A percentile compares a stretch with the other conserved stretches of the same genome.
These are phyloP conservation scores for Tetragonula carbonaria DNA, from an alignment of 2,888 invertebrate species.

Conservation along the genomic window DNA sequence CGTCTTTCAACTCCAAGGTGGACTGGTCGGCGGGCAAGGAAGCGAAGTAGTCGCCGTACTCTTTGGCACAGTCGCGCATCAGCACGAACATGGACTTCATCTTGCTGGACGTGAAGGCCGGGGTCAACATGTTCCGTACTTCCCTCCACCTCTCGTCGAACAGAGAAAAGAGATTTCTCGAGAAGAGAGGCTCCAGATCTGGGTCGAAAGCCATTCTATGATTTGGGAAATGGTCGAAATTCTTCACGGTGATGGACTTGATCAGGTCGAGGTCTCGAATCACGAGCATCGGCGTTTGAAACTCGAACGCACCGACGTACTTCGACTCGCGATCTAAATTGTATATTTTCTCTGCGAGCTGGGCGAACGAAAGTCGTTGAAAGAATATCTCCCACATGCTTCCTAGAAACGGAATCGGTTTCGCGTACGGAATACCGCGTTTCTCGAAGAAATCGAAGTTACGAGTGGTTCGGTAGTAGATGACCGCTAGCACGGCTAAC, in stretches of 20 bases:
- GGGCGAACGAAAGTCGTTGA: constrained; percentile 67
- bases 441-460: background rate
- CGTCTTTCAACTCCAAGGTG: constrained; percentile 77
- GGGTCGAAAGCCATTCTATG: constrained; percentile 68
- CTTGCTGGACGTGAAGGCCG: constrained; percentile 86
- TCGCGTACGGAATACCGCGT: constrained; percentile 42
- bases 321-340: constrained; percentile 59
- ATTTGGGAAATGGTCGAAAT: constrained; percentile 64
- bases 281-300: constrained; percentile 68
- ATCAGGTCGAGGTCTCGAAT: constrained; percentile 68
- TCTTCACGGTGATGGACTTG: too few species aligned
- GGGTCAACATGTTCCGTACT: constrained; percentile 85
- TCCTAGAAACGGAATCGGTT: constrained; percentile 70
- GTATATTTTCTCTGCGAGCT: constrained; percentile 24
- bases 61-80: constrained; percentile 66
- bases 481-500: background rate
- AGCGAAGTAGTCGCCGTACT: constrained; percentile 56
- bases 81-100: constrained; percentile 84
- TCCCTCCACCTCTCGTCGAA: constrained; percentile 85
- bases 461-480: background rate
- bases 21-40: constrained; percentile 28
- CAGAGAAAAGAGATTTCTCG: constrained; percentile 68
- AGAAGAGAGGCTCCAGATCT: constrained; percentile 63
- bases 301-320: constrained; percentile 72
- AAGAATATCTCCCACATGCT: constrained; percentile 66